A percentile compares a stretch with the other conserved stretches of the same genome.
phyloP scores from a whole-genome alignment of 2,797 vertebrate species.

The Halcyon smyrnensis region DNA sequence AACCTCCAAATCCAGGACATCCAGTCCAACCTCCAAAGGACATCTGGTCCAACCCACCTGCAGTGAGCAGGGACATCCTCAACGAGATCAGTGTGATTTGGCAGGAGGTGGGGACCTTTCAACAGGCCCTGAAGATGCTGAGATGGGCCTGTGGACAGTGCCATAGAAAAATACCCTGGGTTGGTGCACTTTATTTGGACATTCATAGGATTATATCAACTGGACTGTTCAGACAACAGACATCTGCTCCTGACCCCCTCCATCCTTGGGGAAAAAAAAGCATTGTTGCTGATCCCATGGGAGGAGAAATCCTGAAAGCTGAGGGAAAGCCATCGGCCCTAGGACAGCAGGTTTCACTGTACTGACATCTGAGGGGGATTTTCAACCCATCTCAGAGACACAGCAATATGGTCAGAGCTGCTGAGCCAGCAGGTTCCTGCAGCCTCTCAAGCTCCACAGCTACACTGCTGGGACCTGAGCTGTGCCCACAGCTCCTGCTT shows the following conservation, averaged over 20 bases:
- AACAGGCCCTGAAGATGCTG: neutral
- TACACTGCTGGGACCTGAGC: neutral
- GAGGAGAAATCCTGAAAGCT: neutral
- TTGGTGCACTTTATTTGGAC: neutral
- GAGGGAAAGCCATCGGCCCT: neutral
- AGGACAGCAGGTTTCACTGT: neutral
- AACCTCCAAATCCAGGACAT: too few species aligned
- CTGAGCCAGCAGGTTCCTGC: neutral
- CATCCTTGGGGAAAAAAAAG: too few species aligned
- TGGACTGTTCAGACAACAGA: neutral
- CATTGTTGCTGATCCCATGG: neutral
- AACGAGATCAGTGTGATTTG: rapidly evolving
- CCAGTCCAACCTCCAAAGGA: too few species aligned
- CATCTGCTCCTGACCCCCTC: neutral
- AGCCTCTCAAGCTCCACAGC: neutral
- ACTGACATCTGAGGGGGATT: neutral
- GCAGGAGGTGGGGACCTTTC: neutral
- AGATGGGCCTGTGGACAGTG: neutral
- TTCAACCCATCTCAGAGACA: neutral
- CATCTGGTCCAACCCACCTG: too few species aligned
- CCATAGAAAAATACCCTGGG: neutral
- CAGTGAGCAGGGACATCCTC: too few species aligned
- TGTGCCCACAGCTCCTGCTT: neutral
- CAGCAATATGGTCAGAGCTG: neutral
- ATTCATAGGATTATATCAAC: neutral